Percentiles rank a stretch among this genome's conserved stretches.
Conservation (phyloP, 2,888 invertebrate species). For the Xiphydria camelus region DNA sequence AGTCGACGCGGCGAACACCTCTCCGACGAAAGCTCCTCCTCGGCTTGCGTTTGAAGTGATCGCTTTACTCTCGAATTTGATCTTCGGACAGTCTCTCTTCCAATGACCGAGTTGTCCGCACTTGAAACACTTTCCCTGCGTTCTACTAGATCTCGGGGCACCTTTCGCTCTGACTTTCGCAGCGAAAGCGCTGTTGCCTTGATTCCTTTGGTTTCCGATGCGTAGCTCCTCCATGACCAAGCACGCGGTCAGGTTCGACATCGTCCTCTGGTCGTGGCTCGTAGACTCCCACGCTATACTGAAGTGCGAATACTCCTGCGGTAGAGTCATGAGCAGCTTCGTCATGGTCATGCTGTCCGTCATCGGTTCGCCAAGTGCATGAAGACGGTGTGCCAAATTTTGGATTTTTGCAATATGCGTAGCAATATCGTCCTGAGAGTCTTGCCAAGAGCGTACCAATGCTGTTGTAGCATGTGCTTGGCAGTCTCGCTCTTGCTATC, state of each 20-base stretch:
- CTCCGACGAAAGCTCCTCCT: background rate
- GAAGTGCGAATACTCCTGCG: background rate
- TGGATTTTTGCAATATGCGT: slow-evolving; percentile 28
- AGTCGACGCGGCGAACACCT: background rate
- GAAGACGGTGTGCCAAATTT: slow-evolving; percentile 18
- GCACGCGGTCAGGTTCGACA: background rate
- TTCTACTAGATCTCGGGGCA: background rate
- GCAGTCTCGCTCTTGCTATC: slow-evolving; percentile 34
- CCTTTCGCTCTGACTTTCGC: background rate
- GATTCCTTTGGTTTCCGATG: background rate
- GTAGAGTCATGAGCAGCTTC: slow-evolving; percentile 7
- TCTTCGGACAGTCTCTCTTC: slow-evolving; percentile 6
- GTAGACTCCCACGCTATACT: slow-evolving; percentile 3
- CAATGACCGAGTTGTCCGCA: slow-evolving; percentile 14
- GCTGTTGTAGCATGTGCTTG: slow-evolving; percentile 26
- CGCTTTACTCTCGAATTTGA: too few species aligned
- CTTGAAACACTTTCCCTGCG: background rate
- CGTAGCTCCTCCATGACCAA: slow-evolving; percentile 3
- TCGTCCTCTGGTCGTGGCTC: background rate
- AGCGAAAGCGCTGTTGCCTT: slow-evolving; percentile 1
- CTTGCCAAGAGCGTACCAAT: slow-evolving; percentile 21
- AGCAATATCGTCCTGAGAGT: slow-evolving; percentile 22
- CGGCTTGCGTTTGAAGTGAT: background rate
- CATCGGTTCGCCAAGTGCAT: background rate
- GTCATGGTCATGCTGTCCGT: slow-evolving; percentile 1